Percentiles rank a stretch among this genome's conserved stretches.
phyloP scores from a whole-genome alignment of 1,140 invertebrate species.

The Macrotrachela quadricornifera region DNA sequence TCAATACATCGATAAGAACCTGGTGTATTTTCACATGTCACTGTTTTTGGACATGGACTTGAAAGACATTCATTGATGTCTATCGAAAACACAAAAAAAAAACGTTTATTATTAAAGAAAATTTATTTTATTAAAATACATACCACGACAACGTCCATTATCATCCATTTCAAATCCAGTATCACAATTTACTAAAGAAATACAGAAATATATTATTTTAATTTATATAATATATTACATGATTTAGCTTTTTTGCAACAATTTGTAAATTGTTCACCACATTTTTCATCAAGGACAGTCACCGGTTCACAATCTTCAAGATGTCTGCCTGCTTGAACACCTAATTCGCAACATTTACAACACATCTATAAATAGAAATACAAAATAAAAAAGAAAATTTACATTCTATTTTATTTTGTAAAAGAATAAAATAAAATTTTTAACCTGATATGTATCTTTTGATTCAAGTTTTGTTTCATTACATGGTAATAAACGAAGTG shows the following conservation, averaged over 20 bases:
- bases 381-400: too few species aligned
- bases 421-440: not conserved
- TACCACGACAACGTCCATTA: not conserved
- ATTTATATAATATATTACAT: too few species aligned
- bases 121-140: not conserved
- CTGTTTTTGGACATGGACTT: not conserved
- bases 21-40: constrained; percentile 8
- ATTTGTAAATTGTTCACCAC: constrained; percentile 17
- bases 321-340: constrained; percentile 12
- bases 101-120: not conserved
- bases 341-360: constrained; percentile 25
- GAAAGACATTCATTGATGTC: constrained; percentile 7
- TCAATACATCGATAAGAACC: constrained; percentile 14
- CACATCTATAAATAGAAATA: constrained; percentile 19
- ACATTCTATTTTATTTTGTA: too few species aligned
- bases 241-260: constrained; percentile 15
- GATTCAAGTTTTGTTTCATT: constrained; percentile 7
- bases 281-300: constrained; percentile 17
- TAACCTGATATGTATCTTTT: not conserved
- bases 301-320: constrained; percentile 10
- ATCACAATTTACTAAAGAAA: too few species aligned
- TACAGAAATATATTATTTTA: too few species aligned
- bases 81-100: not conserved
- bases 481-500: constrained; percentile 14
- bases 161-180: too few species aligned